Base-by-base conservation (phyloP, 1,140 invertebrate species). In the Euschistus heros region DNA sequence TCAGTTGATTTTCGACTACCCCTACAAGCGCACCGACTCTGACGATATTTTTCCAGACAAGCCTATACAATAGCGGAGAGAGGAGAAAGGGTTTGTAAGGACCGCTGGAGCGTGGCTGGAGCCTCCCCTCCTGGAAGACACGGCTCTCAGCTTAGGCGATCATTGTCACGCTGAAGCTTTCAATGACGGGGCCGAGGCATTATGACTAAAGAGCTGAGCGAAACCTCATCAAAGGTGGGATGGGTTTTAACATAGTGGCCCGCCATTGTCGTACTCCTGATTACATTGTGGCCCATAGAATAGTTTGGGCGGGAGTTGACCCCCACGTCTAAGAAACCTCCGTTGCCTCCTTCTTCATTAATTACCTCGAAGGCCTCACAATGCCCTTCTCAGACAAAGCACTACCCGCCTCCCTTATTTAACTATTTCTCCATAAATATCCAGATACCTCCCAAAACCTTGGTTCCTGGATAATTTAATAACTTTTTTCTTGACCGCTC, bases 401-500 rank as follows among this genome's bases (percentile, higher is more conserved):
- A 18, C 47, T 50, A 50, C n/a, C 22, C 47, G 1, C 10, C n/a
- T 50, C 47, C 47, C 47, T 50, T 50, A 50, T 50, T 50, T 50
- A 50, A 50, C 47, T 50, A 50, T 50, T 50, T 50, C 47, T 50
- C 47, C 47, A 50, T 50, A 50, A 50, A 50, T 50, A 50, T 50
- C 47, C 8, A 50, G 5, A 5, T 18, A n/a, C 47, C 47, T 10
- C 33, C 33, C 33, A 6, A 37, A 10, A 37, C 33, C 33, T 37
- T 13, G 1, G 33, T 37, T 6, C 13, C 33, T 37, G 33, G 13
- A 37, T 37, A 37, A 13, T 37, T 37, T 37, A 10, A 37, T 37
- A 37, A 37, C 13, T 37, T 37, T 37, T 37, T 37, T 37, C 13
- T 37, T 37, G 10, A 13, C 8, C 33, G 7, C 6, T 13, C 33